Evolutionary conservation across 2,113 vertebrate species (phyloP).

Genomic region (Halichoeres trimaculatus): DNA sequence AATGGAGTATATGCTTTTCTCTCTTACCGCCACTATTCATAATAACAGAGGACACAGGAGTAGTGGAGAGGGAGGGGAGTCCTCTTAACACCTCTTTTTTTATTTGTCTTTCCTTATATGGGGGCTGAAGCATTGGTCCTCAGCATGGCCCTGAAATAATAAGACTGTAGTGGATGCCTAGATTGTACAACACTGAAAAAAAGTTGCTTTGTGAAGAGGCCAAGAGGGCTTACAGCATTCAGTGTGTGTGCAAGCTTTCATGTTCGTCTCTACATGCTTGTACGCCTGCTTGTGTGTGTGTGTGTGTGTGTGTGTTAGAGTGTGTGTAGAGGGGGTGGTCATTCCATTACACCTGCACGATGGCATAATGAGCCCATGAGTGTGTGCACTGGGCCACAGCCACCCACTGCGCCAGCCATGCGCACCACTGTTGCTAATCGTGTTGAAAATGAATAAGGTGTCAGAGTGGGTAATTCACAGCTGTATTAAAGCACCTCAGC

Average conservation of each 20-base stretch:
- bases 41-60: slow-evolving; percentile 55
- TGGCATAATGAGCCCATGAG: slow-evolving; percentile 56
- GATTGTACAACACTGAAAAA: slow-evolving; percentile 54
- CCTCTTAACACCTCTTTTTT: slow-evolving; percentile 58
- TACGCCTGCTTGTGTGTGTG: slow-evolving; percentile 13
- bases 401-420: slow-evolving; percentile 66
- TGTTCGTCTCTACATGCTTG: slow-evolving; percentile 38
- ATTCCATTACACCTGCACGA: slow-evolving; percentile 56
- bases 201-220: slow-evolving; percentile 51
- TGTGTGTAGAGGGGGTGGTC: slow-evolving; percentile 27
- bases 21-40: slow-evolving; percentile 73
- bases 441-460: slow-evolving; percentile 79
- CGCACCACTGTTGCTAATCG: slow-evolving; percentile 75
- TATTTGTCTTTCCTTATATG: slow-evolving; percentile 27
- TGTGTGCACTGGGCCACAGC: slow-evolving; percentile 61
- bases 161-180: slow-evolving; percentile 42
- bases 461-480: slow-evolving; percentile 79
- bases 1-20: slow-evolving; percentile 78
- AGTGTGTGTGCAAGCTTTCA: slow-evolving; percentile 49
- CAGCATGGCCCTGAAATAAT: slow-evolving; percentile 46
- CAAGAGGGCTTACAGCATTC: slow-evolving; percentile 30
- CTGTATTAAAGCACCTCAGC: slow-evolving; percentile 77
- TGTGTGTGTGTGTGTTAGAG: slow-evolving; percentile 24
- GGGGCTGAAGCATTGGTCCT: slow-evolving; percentile 27
- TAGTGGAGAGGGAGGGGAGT: slow-evolving; percentile 52